Conservation (phyloP, 2,888 invertebrate species). For the Synergus japonicus region DNA sequence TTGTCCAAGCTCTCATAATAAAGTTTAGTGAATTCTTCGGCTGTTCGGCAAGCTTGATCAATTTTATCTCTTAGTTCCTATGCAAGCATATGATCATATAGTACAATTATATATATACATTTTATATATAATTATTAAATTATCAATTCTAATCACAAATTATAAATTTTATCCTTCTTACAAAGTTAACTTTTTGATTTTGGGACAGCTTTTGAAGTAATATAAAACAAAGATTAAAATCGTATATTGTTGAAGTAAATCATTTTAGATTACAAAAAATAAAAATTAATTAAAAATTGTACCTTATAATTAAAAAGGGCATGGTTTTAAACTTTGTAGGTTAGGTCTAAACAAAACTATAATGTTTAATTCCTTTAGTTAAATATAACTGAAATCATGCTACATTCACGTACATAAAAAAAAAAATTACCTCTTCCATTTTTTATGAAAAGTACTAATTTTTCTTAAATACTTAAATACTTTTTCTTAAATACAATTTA, state of each 20-base stretch:
- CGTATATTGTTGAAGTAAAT: not conserved
- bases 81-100: not conserved
- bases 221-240: not conserved
- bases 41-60: constrained; percentile 90
- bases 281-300: not conserved
- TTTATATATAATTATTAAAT: not conserved
- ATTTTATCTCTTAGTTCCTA: constrained; percentile 83
- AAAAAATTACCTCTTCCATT: not conserved
- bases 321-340: not conserved
- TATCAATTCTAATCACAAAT: not conserved
- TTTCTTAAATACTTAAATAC: not conserved
- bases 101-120: not conserved
- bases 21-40: constrained; percentile 92
- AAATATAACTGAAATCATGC: not conserved
- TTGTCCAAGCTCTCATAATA: constrained; percentile 95
- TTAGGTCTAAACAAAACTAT: not conserved
- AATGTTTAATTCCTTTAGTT: not conserved
- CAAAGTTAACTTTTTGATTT: too few relatives aligned
- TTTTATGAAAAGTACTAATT: not conserved
- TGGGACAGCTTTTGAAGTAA: not conserved
- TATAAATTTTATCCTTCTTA: not conserved
- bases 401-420: not conserved
- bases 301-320: not conserved
- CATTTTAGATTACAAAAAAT: not conserved
- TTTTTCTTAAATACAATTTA: not conserved